These are phyloP conservation scores for Drosophila formosana DNA, from an alignment of 2,888 invertebrate species.

Conservation along the genomic window DNA sequence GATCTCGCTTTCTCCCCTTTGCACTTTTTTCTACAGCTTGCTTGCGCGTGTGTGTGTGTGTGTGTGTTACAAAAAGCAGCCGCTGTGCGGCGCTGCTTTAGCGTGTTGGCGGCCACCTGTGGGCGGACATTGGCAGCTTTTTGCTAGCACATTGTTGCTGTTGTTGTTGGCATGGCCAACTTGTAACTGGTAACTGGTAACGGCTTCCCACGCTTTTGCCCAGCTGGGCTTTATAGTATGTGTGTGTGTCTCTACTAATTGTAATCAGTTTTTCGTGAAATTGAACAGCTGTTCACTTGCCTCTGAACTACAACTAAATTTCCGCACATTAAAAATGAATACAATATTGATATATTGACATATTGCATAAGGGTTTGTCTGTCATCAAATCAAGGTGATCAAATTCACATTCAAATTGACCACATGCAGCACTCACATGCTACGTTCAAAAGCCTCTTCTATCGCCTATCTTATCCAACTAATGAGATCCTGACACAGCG, in stretches of 20 bases:
- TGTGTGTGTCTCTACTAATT: neutral
- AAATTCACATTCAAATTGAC: constrained; percentile 13
- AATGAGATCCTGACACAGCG: constrained; percentile 61
- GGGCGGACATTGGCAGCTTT: constrained; percentile 34
- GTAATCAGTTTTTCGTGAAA: constrained; percentile 34
- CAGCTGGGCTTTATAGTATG: constrained; percentile 3
- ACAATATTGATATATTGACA: neutral
- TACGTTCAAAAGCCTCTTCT: constrained; percentile 12
- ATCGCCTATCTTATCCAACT: constrained; percentile 64
- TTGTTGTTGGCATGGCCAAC: constrained; percentile 37
- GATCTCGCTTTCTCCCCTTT: constrained; percentile 42
- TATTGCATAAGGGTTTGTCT: constrained; percentile 17
- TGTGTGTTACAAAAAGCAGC: constrained; percentile 24
- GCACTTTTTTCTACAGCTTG: constrained; percentile 11
- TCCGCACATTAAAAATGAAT: constrained; percentile 2
- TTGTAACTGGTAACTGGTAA: constrained; percentile 26
- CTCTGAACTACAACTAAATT: constrained; percentile 4
- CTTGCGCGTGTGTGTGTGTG: neutral
- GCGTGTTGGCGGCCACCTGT: constrained; percentile 61
- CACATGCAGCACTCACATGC: constrained; percentile 48
- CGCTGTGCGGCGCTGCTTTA: constrained; percentile 23
- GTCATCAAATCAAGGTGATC: constrained; percentile 25
- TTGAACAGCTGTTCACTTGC: constrained; percentile 37
- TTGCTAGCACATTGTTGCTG: neutral
- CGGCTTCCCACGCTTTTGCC: constrained; percentile 48